phyloP scores from a whole-genome alignment of 92 coral and sea anemone species.

The Metridium senile region DNA sequence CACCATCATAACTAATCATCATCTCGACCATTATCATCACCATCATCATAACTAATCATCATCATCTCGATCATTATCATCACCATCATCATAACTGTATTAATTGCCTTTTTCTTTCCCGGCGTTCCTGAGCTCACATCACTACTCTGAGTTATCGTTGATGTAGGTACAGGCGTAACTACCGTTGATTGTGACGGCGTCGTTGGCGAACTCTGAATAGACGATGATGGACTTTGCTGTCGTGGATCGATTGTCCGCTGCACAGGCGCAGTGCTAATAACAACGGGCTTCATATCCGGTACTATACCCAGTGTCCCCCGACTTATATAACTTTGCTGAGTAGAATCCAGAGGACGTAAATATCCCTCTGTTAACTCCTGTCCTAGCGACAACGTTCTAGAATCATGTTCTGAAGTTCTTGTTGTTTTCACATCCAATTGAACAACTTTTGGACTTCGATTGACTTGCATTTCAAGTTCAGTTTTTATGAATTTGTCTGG shows the following conservation, averaged over 20 bases:
- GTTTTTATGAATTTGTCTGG: slow-evolving; percentile 3
- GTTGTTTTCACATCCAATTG: neutral
- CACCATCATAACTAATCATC: too few species aligned
- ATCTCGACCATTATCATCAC: too few species aligned
- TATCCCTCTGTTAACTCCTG: slow-evolving; percentile 1
- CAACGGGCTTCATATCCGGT: slow-evolving; percentile 28
- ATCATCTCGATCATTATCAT: neutral
- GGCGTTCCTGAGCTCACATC: slow-evolving; percentile 71
- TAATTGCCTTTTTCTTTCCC: slow-evolving; percentile 80
- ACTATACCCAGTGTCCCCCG: slow-evolving; percentile 14
- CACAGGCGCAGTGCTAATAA: slow-evolving; percentile 19
- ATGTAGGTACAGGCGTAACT: slow-evolving; percentile 29
- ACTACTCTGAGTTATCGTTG: slow-evolving; percentile 33
- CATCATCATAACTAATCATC: too few species aligned
- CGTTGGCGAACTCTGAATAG: slow-evolving; percentile 22
- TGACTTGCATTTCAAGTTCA: slow-evolving; percentile 12
- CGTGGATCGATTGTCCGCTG: slow-evolving; percentile 82
- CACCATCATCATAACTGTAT: neutral
- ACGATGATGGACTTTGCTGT: slow-evolving; percentile 44
- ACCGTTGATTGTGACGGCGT: slow-evolving; percentile 39
- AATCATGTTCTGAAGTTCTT: slow-evolving; percentile 15
- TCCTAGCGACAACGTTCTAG: slow-evolving; percentile 5
- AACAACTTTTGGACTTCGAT: slow-evolving; percentile 1
- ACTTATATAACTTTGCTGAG: slow-evolving; percentile 6
- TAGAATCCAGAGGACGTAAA: neutral